Conservation (phyloP, 2,797 vertebrate genomes). For the Acrossocheilus fasciatus region DNA sequence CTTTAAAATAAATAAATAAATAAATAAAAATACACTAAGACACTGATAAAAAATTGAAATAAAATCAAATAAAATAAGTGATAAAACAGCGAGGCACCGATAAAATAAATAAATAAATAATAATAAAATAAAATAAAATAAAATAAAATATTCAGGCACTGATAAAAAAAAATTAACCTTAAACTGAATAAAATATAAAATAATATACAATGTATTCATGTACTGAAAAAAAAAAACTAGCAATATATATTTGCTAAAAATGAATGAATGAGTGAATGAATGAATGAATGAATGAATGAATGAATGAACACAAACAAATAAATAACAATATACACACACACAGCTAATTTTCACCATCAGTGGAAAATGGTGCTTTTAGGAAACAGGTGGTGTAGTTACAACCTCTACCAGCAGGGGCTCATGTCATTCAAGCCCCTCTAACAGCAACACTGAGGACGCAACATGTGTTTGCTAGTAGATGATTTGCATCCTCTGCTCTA, state of each 20-base stretch:
- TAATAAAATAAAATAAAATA: background rate
- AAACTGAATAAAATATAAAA: background rate
- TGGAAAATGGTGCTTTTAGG: background rate
- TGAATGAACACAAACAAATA: no score
- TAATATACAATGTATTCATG: background rate
- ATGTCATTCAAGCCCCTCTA: background rate
- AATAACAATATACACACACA: no score
- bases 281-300: background rate
- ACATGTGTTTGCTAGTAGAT: background rate
- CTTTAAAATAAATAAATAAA: no score
- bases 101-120: no score
- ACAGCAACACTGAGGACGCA: background rate
- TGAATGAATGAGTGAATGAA: background rate
- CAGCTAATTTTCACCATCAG: background rate
- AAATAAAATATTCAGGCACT: background rate
- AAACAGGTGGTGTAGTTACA: background rate
- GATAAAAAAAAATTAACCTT: no score
- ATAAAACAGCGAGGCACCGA: no score
- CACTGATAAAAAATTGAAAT: no score
- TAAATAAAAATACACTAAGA: no score
- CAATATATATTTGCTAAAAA: background rate
- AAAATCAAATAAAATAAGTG: no score
- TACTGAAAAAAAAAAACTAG: background rate
- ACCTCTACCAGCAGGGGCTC: background rate
- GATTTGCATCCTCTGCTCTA: background rate